Evolutionary conservation across 2,113 vertebrate species (phyloP).

Genomic region (Nannobrachium achirus): DNA sequence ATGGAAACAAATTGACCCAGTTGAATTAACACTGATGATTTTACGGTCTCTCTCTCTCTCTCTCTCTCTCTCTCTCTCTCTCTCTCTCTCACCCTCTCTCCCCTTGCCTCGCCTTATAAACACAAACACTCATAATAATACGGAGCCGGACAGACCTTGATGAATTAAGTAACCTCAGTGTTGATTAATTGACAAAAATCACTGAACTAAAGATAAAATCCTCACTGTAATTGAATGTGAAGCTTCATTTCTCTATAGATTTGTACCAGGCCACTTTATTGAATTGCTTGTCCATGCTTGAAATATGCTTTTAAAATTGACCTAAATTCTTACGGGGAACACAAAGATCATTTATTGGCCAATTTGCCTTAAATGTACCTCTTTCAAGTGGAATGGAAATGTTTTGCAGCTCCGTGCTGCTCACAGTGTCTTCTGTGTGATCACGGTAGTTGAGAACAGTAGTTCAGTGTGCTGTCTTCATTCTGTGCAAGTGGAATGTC

Average conservation of each 20-base stretch:
- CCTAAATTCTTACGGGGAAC: slow-evolving; percentile 60
- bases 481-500: slow-evolving; percentile 42
- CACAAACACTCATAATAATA: slow-evolving; percentile 49
- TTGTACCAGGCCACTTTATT: slow-evolving; percentile 76
- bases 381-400: slow-evolving; percentile 45
- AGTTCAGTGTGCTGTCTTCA: slow-evolving; percentile 39
- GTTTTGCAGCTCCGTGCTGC: slow-evolving; percentile 50
- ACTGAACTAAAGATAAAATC: slow-evolving; percentile 75
- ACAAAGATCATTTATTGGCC: slow-evolving; percentile 57
- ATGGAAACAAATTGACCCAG: no score
- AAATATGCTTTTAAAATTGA: slow-evolving; percentile 73
- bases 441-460: slow-evolving; percentile 37
- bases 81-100: slow-evolving; percentile 7
- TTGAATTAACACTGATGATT: no score
- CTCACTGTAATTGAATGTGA: slow-evolving; percentile 79
- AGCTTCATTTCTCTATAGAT: slow-evolving; percentile 79
- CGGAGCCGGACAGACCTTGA: slow-evolving; percentile 53
- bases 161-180: slow-evolving; percentile 66
- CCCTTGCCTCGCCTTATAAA: slow-evolving; percentile 52
- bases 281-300: slow-evolving; percentile 71
- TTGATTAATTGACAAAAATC: slow-evolving; percentile 75
- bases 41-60: neutral
- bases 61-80: slow-evolving; percentile 20
- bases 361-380: slow-evolving; percentile 62
- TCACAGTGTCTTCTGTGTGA: slow-evolving; percentile 29